Conservation (phyloP, 2,888 invertebrate species). For the Linnaemya tessellans region DNA sequence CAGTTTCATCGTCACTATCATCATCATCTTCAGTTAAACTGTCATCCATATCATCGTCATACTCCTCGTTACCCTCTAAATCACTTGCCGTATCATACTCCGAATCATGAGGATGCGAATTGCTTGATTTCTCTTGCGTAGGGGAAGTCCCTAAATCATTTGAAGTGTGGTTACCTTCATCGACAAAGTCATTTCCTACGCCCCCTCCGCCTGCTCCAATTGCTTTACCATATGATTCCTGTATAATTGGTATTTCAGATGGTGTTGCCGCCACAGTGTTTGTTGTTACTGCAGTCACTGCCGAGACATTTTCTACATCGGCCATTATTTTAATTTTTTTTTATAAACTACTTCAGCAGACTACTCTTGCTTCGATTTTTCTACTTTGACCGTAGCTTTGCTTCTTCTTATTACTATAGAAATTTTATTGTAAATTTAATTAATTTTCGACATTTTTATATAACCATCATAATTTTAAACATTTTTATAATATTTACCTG, state of each 20-base stretch:
- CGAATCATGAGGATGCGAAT: constrained; percentile 83
- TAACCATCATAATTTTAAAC: constrained; percentile 40
- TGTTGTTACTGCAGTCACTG: constrained; percentile 72
- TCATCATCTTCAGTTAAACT: constrained; percentile 73
- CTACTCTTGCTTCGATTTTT: constrained; percentile 67
- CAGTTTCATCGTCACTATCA: constrained; percentile 76
- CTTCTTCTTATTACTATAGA: constrained; percentile 63
- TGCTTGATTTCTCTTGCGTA: constrained; percentile 80
- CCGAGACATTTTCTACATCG: constrained; percentile 81
- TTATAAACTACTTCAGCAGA: constrained; percentile 38
- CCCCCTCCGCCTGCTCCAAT: constrained; percentile 67
- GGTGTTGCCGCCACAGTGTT: constrained; percentile 74
- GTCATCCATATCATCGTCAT: constrained; percentile 77
- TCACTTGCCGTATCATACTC: constrained; percentile 84
- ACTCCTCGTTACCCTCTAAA: constrained; percentile 82
- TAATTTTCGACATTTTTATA: constrained; percentile 56
- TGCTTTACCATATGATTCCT: constrained; percentile 66
- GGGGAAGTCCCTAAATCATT: constrained; percentile 81
- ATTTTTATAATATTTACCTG: constrained; percentile 47
- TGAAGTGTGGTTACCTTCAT: constrained; percentile 52
- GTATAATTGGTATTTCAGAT: constrained; percentile 64
- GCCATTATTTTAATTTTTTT: constrained; percentile 77
- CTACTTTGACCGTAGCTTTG: constrained; percentile 49
- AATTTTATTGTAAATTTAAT: constrained; percentile 47
- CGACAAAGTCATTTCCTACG: constrained; percentile 76